These are phyloP conservation scores for Heteromyza rotundicornis DNA, from an alignment of 2,888 invertebrate species.

Conservation along the genomic window DNA sequence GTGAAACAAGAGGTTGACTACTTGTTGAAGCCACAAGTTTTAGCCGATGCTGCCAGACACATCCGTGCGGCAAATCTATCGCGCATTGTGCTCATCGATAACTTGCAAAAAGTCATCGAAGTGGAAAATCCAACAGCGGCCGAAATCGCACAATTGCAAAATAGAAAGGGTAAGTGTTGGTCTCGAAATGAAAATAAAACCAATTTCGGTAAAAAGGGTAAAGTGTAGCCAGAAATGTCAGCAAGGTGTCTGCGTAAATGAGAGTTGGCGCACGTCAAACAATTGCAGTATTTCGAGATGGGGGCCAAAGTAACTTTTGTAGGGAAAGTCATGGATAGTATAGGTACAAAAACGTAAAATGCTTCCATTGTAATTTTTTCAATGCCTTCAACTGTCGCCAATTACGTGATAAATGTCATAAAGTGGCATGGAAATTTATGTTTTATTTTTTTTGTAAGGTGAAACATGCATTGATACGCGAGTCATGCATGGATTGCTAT, in stretches of 20 bases:
- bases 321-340: too few relatives aligned
- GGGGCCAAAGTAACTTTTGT: too few relatives aligned
- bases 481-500: conserved; percentile 18
- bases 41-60: conserved; percentile 69
- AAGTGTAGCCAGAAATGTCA: conserved; percentile 40
- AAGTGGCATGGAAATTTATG: not conserved
- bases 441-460: conserved; percentile 6
- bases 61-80: conserved; percentile 70
- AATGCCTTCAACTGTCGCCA: not conserved
- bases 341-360: too few relatives aligned
- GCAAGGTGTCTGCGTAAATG: conserved; percentile 47
- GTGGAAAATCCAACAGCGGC: conserved; percentile 78
- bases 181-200: not conserved
- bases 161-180: conserved; percentile 70
- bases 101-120: conserved; percentile 79
- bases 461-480: conserved; percentile 9
- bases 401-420: conserved; percentile 3
- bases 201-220: conserved; percentile 68
- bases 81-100: conserved; percentile 76
- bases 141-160: conserved; percentile 72
- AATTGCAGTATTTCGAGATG: not conserved
- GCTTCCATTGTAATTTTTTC: not conserved
- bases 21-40: conserved; percentile 71
- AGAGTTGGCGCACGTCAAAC: conserved; percentile 25
- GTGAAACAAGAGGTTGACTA: conserved; percentile 69